Percentiles rank a stretch among this genome's conserved stretches.
Conservation (phyloP, 2,113 vertebrate species). For the Propithecus coquereli region DNA sequence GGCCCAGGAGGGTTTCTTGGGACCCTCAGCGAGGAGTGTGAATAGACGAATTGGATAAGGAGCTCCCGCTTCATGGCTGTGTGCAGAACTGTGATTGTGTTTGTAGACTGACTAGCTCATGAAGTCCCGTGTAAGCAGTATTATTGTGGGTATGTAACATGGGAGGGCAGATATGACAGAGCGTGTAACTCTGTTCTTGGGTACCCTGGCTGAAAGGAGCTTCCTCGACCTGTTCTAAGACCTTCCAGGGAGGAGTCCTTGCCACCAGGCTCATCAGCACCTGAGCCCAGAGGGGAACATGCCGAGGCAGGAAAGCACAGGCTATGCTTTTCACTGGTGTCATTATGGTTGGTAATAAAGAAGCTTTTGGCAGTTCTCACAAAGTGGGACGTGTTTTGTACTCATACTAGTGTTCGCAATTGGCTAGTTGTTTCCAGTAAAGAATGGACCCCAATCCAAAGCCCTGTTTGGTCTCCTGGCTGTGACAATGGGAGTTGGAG, state of each 20-base stretch:
- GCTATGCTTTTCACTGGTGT: background rate
- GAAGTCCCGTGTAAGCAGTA: background rate
- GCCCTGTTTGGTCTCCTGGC: background rate
- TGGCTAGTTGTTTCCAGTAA: constrained; percentile 53
- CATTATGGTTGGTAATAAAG: background rate
- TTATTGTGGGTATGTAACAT: background rate
- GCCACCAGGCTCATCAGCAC: background rate
- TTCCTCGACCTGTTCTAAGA: background rate
- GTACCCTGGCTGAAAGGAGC: background rate
- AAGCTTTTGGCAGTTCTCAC: constrained; percentile 34
- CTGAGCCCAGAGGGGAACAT: background rate
- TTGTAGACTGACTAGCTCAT: background rate
- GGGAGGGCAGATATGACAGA: background rate
- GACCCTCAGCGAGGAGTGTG: background rate
- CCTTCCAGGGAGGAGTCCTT: background rate
- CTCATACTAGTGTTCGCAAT: background rate
- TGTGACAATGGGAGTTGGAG: background rate
- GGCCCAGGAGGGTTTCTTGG: background rate
- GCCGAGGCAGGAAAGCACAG: background rate
- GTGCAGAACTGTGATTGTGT: background rate
- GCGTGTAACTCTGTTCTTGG: background rate
- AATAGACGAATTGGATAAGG: background rate
- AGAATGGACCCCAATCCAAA: background rate
- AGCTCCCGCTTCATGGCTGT: background rate
- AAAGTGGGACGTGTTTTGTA: constrained; percentile 14